Conservation (phyloP, 2,113 vertebrate genomes). For the Ptyas mucosa region DNA sequence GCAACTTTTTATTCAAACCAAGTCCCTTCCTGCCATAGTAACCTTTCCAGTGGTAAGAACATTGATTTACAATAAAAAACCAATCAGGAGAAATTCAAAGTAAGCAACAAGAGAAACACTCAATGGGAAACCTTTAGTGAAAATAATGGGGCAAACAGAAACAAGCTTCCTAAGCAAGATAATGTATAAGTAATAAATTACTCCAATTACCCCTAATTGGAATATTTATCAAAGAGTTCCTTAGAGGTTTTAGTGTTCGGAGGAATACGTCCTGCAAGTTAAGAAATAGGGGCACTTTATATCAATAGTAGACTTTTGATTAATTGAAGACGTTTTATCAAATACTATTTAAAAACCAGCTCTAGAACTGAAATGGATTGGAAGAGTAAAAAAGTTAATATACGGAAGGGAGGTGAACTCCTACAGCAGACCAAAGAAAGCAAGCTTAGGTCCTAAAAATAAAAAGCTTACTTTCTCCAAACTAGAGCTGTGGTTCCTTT, state of each 20-base stretch:
- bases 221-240: slow-evolving; percentile 15
- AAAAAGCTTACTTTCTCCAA: background rate
- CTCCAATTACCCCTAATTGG: background rate
- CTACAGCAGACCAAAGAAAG: background rate
- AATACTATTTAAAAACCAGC: slow-evolving; percentile 19
- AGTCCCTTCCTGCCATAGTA: background rate
- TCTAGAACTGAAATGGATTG: background rate
- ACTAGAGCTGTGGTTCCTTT: background rate
- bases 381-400: background rate
- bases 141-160: slow-evolving; percentile 36
- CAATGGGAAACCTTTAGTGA: slow-evolving; percentile 23
- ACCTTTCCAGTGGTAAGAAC: background rate
- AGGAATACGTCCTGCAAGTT: slow-evolving; percentile 17
- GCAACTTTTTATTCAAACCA: background rate
- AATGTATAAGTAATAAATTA: slow-evolving; percentile 34
- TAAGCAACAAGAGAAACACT: background rate
- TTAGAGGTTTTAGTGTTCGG: slow-evolving; percentile 21
- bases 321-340: slow-evolving; percentile 17
- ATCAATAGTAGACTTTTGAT: background rate
- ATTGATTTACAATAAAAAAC: slow-evolving; percentile 27
- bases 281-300: slow-evolving; percentile 23
- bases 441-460: background rate
- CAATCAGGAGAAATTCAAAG: slow-evolving; percentile 32
- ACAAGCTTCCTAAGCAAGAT: slow-evolving; percentile 33
- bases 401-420: background rate